phyloP scores from a whole-genome alignment of 1,140 invertebrate genomes.

The Cecropterus lyciades region DNA sequence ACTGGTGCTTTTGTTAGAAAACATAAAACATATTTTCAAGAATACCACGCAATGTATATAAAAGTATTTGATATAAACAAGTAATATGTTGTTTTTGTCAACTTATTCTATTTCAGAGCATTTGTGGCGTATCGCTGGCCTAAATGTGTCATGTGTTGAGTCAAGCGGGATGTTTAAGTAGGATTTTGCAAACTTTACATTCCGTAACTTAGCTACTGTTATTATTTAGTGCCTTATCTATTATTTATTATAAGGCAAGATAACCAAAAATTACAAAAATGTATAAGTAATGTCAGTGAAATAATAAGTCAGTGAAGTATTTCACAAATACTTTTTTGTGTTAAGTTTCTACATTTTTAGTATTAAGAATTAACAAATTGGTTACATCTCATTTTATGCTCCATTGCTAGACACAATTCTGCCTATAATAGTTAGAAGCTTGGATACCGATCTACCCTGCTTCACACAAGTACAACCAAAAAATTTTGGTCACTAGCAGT shows the following conservation, averaged over 20 bases:
- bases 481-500: too few species aligned
- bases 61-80: background rate
- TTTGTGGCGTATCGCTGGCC: constrained; percentile 48
- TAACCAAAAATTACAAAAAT: background rate
- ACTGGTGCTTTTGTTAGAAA: constrained; percentile 26
- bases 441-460: too few species aligned
- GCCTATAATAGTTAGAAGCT: too few species aligned
- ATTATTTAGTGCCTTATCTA: background rate
- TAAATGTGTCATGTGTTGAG: constrained; percentile 62
- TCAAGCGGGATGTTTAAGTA: constrained; percentile 47
- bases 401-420: too few species aligned
- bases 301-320: too few species aligned
- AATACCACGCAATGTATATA: constrained; percentile 4
- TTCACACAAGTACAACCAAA: too few species aligned
- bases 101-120: constrained; percentile 18
- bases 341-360: too few species aligned
- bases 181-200: constrained; percentile 36
- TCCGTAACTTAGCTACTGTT: background rate
- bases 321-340: too few species aligned
- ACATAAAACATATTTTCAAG: background rate
- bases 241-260: background rate
- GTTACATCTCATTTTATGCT: too few species aligned
- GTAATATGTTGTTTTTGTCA: background rate
- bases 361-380: too few species aligned
- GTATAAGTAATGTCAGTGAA: background rate